Base-by-base conservation (phyloP, 37 sponge, comb jelly and placozoan genomes). In the Axinella damicornis region DNA sequence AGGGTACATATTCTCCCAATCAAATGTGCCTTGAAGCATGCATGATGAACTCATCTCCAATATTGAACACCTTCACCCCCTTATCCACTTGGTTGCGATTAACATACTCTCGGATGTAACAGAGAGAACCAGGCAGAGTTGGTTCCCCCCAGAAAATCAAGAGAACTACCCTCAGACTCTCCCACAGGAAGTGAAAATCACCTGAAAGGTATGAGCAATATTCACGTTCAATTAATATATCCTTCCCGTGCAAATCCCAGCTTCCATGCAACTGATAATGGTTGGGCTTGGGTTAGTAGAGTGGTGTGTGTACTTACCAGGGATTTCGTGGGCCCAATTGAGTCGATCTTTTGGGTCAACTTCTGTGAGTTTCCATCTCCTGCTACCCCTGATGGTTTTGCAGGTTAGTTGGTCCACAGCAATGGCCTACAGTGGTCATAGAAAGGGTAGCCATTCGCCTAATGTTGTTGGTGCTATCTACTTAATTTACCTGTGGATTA, bases 151-250 rank as follows among this genome's bases (percentile, higher is more conserved):
- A 78, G 28, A 65, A 64, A 5, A 34, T 39, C 5, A 68, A 11
- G 28, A 78, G 70, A 20, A 68, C 5, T 6, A 78, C 80, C 30
- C 80, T 16, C 4, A 78, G 67, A 36, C 80, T 70, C 34, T 78
- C 80, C 80, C 80, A 78, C 5, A 78, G 22, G 30, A 78, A 78
- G 34, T 78, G 80, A 70, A 78, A 78, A 40, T 78, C 80, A 5
- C 70, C 70, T 69, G 12, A 4, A 46, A 46, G 46, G 46, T 46
- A 46, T 46, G 4, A 46, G 46, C 46, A 46, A 9, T 46, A 46
- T 9, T 46, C 46, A 46, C 9, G 46, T 46, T 46, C 9, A 46
- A 4, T 46, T 4, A 12, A 46, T 46, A 46, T 46, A 4, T 46
- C 4, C 9, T n/a, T n/a, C 16, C n/a, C 19, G 58, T 57, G 58